Evolutionary conservation across 2,113 vertebrate genomes (phyloP), one percentile per base, ranked within the genome.

Genomic region (Actenoides hombroni): DNA sequence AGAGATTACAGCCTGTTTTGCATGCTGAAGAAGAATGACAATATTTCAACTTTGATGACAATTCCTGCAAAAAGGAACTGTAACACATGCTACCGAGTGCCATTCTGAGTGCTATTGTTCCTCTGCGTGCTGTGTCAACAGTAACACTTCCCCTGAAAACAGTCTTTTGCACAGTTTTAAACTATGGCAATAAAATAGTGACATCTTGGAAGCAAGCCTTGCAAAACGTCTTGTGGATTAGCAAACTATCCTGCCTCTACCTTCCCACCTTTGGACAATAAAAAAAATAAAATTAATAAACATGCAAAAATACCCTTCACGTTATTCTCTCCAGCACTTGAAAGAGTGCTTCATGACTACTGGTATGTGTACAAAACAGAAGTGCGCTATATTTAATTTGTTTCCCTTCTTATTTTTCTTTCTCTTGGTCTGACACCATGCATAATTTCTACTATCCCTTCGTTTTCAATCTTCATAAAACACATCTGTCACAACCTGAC

Each of bases 351-450:
- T 73, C 28, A 51, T 12, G 42, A 25, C 11, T 68, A 51, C 5
- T 0, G 0, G 6, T 40, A 49, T 5, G 4, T 14, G 5, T 19
- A 54, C 3, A 68, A 73, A 86, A 29, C 2, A 4, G 16, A 57
- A 33, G 4, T 56, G 57, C 14, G 64, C 82, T 69, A 26, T 37
- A 19, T 35, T 9, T 11, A 16, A 57, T 85, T 78, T 71, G 8
- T 63, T 61, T 19, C 6, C 9, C 5, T 78, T 69, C 35, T n/a
- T 13, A 37, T 78, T 65, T 79, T 81, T 65, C n/a, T 79, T 81
- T 65, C n/a, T 59, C 18, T 74, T 25, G 6, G 4, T 33, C 57
- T 60, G 46, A 17, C 7, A 7, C 18, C 44, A 40, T 5, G 16
- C 39, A 83, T 15, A 16, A 33, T 59, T 28, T 60, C 21, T 57